Evolutionary conservation across 1,140 invertebrate genomes (phyloP).

Genomic region (Nylanderia fulva): DNA sequence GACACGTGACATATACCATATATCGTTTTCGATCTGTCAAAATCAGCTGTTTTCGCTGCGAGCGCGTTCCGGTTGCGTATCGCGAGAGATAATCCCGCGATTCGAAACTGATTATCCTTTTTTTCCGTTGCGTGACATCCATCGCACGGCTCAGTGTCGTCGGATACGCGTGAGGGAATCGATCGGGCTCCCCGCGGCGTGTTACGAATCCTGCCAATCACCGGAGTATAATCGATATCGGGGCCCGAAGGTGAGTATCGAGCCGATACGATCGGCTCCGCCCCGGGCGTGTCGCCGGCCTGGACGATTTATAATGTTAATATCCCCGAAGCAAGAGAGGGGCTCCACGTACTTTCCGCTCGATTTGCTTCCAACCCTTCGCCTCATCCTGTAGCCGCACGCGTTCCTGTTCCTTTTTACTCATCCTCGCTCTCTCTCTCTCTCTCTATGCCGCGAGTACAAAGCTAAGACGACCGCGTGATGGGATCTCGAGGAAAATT

Average conservation of each 20-base stretch:
- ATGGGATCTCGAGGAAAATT: slow-evolving; percentile 38
- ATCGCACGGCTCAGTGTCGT: slow-evolving; percentile 30
- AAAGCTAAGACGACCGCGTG: not conserved
- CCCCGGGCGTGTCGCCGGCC: slow-evolving; percentile 84
- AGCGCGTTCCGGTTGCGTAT: slow-evolving; percentile 14
- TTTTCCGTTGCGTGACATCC: slow-evolving; percentile 2
- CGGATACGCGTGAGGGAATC: slow-evolving; percentile 47
- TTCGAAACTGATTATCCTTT: slow-evolving; percentile 7
- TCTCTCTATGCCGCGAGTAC: slow-evolving; percentile 1
- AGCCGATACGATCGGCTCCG: slow-evolving; percentile 83
- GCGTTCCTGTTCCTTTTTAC: slow-evolving; percentile 7
- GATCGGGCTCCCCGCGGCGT: slow-evolving; percentile 78
- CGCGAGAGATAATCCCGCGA: slow-evolving; percentile 19
- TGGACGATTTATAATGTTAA: slow-evolving; percentile 85
- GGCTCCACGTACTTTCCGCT: slow-evolving; percentile 55
- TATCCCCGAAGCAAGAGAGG: slow-evolving; percentile 76
- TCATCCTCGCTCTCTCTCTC: not conserved
- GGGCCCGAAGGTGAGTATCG: slow-evolving; percentile 80
- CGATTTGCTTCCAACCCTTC: slow-evolving; percentile 34
- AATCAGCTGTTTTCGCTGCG: not conserved
- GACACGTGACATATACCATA: not conserved
- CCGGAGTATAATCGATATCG: slow-evolving; percentile 84
- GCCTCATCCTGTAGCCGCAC: not conserved
- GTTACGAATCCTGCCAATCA: slow-evolving; percentile 85
- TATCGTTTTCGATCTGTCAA: not conserved